phyloP scores from a whole-genome alignment of 2,888 invertebrate species.

The Flexamia atlantica region DNA sequence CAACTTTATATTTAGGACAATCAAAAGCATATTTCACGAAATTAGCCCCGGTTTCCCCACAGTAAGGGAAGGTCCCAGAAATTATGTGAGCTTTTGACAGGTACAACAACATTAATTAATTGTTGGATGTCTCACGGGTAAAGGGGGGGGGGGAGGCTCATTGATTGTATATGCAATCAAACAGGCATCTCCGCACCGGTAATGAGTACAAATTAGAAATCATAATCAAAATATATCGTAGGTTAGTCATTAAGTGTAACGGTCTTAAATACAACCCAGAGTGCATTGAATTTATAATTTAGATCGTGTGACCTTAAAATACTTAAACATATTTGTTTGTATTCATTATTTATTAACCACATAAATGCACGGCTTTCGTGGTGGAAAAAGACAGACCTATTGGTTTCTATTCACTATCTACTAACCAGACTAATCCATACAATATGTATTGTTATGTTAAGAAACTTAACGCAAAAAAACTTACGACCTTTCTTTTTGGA shows the following conservation, averaged over 20 bases:
- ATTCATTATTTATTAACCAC: no score
- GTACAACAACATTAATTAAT: background rate
- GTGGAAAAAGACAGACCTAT: no score
- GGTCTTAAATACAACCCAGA: no score
- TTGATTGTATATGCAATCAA: background rate
- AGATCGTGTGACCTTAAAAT: no score
- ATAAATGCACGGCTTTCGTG: no score
- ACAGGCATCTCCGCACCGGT: background rate
- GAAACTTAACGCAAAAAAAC: no score
- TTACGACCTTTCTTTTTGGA: no score
- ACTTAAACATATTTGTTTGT: no score
- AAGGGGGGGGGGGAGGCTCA: background rate
- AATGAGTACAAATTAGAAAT: background rate
- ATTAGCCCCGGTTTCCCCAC: background rate
- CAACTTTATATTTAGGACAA: background rate
- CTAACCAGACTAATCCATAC: no score
- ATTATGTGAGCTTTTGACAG: background rate
- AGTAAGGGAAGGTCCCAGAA: background rate
- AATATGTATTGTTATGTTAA: no score
- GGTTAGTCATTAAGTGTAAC: background rate
- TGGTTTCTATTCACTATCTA: no score
- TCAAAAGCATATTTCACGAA: background rate
- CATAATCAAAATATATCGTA: background rate
- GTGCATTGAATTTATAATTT: no score
- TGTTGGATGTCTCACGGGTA: background rate